Percentiles rank a stretch among this genome's conserved stretches.
Evolutionary conservation across 2,113 vertebrate species (phyloP).

Genomic region (Turdus rufiventris): DNA sequence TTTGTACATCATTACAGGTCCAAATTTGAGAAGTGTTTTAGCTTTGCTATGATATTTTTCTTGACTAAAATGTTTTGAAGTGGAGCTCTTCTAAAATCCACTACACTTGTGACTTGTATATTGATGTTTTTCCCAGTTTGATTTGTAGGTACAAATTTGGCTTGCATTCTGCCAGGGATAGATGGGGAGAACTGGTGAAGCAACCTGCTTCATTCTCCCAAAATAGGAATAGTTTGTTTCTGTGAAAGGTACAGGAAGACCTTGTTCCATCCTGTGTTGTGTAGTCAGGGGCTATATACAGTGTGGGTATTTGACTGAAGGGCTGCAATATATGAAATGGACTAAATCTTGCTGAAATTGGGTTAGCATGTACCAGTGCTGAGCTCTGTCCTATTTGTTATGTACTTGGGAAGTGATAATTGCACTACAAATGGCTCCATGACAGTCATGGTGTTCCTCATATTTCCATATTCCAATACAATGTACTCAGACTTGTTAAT

Average conservation of each 20-base stretch:
- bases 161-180: neutral
- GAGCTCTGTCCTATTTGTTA: neutral
- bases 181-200: neutral
- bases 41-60: neutral
- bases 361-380: neutral
- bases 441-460: neutral
- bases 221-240: neutral
- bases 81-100: neutral
- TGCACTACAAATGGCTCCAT: neutral
- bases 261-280: neutral
- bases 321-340: neutral
- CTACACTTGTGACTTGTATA: rapidly evolving
- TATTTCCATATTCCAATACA: neutral
- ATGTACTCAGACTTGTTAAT: neutral
- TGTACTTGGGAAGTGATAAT: neutral
- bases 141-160: neutral
- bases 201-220: neutral
- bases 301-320: neutral
- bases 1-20: neutral
- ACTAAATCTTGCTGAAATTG: neutral
- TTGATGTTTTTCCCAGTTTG: neutral
- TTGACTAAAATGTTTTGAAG: neutral
- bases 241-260: neutral
- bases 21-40: neutral
- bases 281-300: neutral